A percentile compares a stretch with the other conserved stretches of the same genome.
phyloP scores from a whole-genome alignment of 2,797 vertebrate genomes.

The Eupleurogrammus muticus region DNA sequence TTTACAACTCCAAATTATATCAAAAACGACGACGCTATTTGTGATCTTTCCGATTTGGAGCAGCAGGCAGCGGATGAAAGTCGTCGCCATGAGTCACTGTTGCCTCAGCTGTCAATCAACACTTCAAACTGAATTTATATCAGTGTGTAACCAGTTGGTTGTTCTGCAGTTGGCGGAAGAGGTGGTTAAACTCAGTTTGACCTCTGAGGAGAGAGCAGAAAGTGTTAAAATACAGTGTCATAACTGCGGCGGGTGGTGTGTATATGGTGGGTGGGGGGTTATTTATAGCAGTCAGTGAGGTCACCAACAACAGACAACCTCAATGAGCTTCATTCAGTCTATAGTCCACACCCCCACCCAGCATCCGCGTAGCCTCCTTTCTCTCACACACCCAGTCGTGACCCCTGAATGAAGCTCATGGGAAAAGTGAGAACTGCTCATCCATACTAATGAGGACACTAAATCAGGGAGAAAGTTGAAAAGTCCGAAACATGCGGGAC shows the following conservation, averaged over 20 bases:
- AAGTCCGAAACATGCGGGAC: slow-evolving; percentile 16
- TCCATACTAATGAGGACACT: slow-evolving; percentile 67
- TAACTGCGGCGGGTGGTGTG: slow-evolving; percentile 34
- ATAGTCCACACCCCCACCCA: slow-evolving; percentile 41
- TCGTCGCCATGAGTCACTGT: background rate
- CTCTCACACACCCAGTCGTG: slow-evolving; percentile 41
- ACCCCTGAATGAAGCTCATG: slow-evolving; percentile 69
- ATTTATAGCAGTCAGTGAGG: slow-evolving; percentile 71
- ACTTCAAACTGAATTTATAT: background rate
- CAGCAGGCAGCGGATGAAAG: too few relatives aligned
- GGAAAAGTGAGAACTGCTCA: slow-evolving; percentile 68
- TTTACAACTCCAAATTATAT: too few relatives aligned
- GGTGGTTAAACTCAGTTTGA: slow-evolving; percentile 56
- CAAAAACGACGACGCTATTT: too few relatives aligned
- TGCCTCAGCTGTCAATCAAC: background rate
- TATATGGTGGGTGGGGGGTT: slow-evolving; percentile 20
- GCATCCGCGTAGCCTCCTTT: background rate
- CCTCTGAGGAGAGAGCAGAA: slow-evolving; percentile 37
- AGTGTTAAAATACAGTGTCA: slow-evolving; percentile 44
- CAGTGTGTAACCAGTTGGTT: background rate
- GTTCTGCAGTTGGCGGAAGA: background rate
- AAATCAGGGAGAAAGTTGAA: slow-evolving; percentile 47
- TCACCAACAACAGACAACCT: slow-evolving; percentile 62
- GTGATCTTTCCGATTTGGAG: too few relatives aligned
- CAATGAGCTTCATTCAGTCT: slow-evolving; percentile 68